A percentile compares a stretch with the other conserved stretches of the same genome.
phyloP scores from a whole-genome alignment of 1,140 invertebrate genomes.

The Lepidurus packardi region DNA sequence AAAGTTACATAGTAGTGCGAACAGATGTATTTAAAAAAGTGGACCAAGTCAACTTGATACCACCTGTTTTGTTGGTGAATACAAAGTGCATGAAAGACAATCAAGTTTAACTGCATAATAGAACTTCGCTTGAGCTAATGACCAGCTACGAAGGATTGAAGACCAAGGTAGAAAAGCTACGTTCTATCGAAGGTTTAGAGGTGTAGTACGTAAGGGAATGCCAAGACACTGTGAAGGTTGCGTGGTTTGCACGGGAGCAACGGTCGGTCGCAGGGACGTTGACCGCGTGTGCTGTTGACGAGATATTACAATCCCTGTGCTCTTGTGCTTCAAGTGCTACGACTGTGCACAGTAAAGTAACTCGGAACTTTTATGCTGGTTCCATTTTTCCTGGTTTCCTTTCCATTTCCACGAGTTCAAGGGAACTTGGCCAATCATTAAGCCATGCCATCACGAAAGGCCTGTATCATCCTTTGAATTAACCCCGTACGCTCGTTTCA shows the following conservation, averaged over 20 bases:
- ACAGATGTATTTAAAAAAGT: not conserved
- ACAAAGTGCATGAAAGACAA: not conserved
- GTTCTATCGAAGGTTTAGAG: not conserved
- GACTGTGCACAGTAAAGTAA: not conserved
- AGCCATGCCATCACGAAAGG: not conserved
- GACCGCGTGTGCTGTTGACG: conserved; percentile 1
- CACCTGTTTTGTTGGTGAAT: not conserved
- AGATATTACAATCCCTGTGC: not conserved
- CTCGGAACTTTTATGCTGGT: not conserved
- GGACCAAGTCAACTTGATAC: not conserved
- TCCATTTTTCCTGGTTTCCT: not conserved
- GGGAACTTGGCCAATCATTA: not conserved
- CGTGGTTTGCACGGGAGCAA: not conserved
- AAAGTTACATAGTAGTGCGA: not conserved
- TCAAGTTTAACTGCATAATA: not conserved
- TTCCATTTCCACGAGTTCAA: conserved; percentile 4
- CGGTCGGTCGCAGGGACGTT: not conserved
- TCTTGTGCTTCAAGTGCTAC: not conserved
- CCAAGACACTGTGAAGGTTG: not conserved
- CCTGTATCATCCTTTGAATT: not conserved
- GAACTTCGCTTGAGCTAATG: not conserved
- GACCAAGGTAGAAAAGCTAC: not conserved
- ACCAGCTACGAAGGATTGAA: not conserved
- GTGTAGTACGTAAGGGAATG: not conserved
- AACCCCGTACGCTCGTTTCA: not conserved